A percentile compares a stretch with the other conserved stretches of the same genome.
Evolutionary conservation across 2,113 vertebrate genomes (phyloP).

Genomic region (Brachypteracias leptosomus): DNA sequence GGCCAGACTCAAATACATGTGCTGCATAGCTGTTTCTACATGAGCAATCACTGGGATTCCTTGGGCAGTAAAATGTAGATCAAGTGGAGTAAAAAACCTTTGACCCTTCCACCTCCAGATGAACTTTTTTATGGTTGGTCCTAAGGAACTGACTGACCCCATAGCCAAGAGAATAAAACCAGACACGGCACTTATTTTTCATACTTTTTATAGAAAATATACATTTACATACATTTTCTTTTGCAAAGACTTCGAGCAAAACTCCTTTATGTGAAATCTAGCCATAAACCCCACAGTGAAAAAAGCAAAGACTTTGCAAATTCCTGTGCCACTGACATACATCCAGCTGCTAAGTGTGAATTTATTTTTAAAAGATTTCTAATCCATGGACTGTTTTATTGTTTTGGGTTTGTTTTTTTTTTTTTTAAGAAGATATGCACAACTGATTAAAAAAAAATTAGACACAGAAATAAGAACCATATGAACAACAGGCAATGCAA

Average conservation of each 20-base stretch:
- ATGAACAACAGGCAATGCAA: slow-evolving; percentile 22
- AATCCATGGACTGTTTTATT: not conserved
- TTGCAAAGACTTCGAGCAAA: slow-evolving; percentile 49
- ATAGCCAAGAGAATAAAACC: slow-evolving; percentile 20
- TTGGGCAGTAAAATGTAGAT: not conserved
- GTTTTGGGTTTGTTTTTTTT: not conserved
- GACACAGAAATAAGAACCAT: slow-evolving; percentile 23
- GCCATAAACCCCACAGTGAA: slow-evolving; percentile 47
- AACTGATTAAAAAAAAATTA: not conserved
- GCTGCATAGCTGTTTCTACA: not conserved
- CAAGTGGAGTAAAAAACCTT: not conserved
- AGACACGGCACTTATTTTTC: slow-evolving; percentile 29
- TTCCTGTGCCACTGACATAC: slow-evolving; percentile 40
- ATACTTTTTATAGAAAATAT: slow-evolving; percentile 79
- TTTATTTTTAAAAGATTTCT: slow-evolving; percentile 17
- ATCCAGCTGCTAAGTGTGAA: slow-evolving; percentile 38
- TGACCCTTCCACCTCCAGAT: not conserved
- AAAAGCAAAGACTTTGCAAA: slow-evolving; percentile 51
- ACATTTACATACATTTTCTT: slow-evolving; percentile 75
- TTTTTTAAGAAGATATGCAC: not conserved
- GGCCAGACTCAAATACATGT: not conserved
- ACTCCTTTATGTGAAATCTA: slow-evolving; percentile 54
- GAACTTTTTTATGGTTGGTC: not conserved
- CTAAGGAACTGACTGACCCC: not conserved
- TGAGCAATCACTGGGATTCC: not conserved